A percentile compares a stretch with the other conserved stretches of the same genome.
phyloP scores from a whole-genome alignment of 1,140 invertebrate genomes.

The Drosophila guanche region DNA sequence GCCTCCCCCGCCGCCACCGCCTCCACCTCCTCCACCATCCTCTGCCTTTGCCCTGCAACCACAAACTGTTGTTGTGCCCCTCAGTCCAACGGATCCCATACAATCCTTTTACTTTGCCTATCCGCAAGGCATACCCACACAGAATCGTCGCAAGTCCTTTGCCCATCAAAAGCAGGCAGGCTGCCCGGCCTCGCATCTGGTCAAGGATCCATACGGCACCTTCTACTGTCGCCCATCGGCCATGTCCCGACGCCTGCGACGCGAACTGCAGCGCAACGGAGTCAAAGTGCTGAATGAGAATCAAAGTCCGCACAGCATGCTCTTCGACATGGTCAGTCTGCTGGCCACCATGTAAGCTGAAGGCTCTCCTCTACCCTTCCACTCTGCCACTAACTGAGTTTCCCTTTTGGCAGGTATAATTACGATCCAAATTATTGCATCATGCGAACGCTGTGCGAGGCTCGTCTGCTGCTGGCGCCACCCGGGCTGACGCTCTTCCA shows the following conservation, averaged over 20 bases:
- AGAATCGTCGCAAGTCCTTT: slow-evolving; percentile 48
- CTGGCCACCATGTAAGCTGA: slow-evolving; percentile 55
- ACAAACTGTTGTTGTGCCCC: slow-evolving; percentile 53
- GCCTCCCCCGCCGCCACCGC: slow-evolving; percentile 17
- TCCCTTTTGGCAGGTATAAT: slow-evolving; percentile 84
- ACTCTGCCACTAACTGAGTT: neutral
- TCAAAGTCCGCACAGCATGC: slow-evolving; percentile 51
- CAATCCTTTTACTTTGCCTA: slow-evolving; percentile 64
- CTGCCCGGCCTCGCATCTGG: slow-evolving; percentile 56
- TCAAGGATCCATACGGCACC: slow-evolving; percentile 61
- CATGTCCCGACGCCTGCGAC: slow-evolving; percentile 29
- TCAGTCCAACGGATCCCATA: slow-evolving; percentile 60
- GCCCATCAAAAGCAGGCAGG: slow-evolving; percentile 41
- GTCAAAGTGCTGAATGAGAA: slow-evolving; percentile 35
- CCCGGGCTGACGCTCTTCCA: slow-evolving; percentile 87
- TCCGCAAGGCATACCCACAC: slow-evolving; percentile 34
- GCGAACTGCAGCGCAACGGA: slow-evolving; percentile 45
- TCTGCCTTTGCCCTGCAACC: neutral
- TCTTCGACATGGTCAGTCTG: slow-evolving; percentile 59
- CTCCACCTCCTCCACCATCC: slow-evolving; percentile 20
- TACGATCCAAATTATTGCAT: slow-evolving; percentile 87
- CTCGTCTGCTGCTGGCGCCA: slow-evolving; percentile 85
- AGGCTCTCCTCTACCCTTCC: neutral
- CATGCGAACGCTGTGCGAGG: slow-evolving; percentile 88
- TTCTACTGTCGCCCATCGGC: slow-evolving; percentile 54